Evolutionary conservation across 1,140 invertebrate genomes (phyloP), one percentile per base, ranked within the genome.

Genomic region (Drosophila athabasca): DNA sequence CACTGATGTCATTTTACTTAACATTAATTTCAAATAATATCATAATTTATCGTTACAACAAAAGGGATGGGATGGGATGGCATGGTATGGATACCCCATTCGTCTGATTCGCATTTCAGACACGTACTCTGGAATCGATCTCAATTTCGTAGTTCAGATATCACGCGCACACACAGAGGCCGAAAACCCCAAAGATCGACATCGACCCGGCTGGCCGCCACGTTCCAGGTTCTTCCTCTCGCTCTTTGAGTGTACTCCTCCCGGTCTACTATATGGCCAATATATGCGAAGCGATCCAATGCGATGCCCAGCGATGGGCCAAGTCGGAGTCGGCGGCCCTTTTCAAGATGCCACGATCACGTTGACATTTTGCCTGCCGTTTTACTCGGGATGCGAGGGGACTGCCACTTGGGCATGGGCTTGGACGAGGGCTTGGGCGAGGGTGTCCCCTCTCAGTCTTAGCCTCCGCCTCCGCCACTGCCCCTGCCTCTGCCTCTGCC

Each of bases 71-170:
- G 8, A 9, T 8, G 29, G 26, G 1, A 7, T 29, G 6, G 6
- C 0, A 7, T 19, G 17, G 17, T 0, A 29, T 31, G 8, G 8
- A 31, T 26, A 31, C 31, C 31, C 31, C 31, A 31, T 9, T 31
- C 31, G 8, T 2, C 3, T 3, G 4, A 61, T 87, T 82, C 67
- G 49, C 61, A 87, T 66, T 76, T 54, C 68, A 67, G 64, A 53
- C 83, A 87, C 83, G 83, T 87, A 79, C 46, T 26, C 53, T 44
- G 65, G 81, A 87, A 87, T 87, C 83, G 83, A 87, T 87, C 83
- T 87, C 83, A 87, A 87, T 87, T 87, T 87, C 83, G 83, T 87
- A 87, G 83, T 87, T 87, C 83, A 87, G 83, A 87, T 87, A 87
- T 87, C 83, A 87, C 82, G 82, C 82, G 78, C 78, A 67, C 68